Percentiles rank a stretch among this genome's conserved stretches.
These are phyloP conservation scores for Rhingia campestris DNA, from an alignment of 2,888 invertebrate species.

Conservation along the genomic window DNA sequence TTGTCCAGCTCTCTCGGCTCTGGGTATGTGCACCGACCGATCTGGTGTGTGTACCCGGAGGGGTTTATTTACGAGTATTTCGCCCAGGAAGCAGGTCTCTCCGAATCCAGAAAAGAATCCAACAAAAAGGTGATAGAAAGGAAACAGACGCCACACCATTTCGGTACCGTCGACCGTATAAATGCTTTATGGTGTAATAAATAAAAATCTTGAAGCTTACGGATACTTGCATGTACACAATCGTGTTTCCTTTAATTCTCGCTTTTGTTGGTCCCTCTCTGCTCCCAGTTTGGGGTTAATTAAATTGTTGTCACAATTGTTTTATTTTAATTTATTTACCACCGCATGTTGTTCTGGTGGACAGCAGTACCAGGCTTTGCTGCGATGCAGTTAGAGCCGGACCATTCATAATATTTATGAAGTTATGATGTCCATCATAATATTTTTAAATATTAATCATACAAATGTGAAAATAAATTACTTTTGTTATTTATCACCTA, in stretches of 20 bases:
- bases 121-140: slow-evolving; percentile 12
- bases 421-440: no score
- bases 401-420: no score
- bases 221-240: slow-evolving; percentile 52
- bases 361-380: background rate
- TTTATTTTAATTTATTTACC: background rate
- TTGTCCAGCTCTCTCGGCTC: slow-evolving; percentile 44
- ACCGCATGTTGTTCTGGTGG: background rate
- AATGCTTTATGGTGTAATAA: slow-evolving; percentile 68
- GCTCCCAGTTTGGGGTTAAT: slow-evolving; percentile 22
- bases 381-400: background rate
- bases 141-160: slow-evolving; percentile 34
- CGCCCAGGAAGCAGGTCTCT: slow-evolving; percentile 22
- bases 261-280: background rate
- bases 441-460: no score
- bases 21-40: background rate
- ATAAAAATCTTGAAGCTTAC: slow-evolving; percentile 64
- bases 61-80: slow-evolving; percentile 13
- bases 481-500: no score
- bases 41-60: background rate
- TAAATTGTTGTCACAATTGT: slow-evolving; percentile 30
- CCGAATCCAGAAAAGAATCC: slow-evolving; percentile 15
- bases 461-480: no score
- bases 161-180: slow-evolving; percentile 20
- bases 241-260: slow-evolving; percentile 32